Evolutionary conservation across 2,797 vertebrate species (phyloP), one percentile per base, ranked within the genome.

Genomic region (Bovichtus variegatus): DNA sequence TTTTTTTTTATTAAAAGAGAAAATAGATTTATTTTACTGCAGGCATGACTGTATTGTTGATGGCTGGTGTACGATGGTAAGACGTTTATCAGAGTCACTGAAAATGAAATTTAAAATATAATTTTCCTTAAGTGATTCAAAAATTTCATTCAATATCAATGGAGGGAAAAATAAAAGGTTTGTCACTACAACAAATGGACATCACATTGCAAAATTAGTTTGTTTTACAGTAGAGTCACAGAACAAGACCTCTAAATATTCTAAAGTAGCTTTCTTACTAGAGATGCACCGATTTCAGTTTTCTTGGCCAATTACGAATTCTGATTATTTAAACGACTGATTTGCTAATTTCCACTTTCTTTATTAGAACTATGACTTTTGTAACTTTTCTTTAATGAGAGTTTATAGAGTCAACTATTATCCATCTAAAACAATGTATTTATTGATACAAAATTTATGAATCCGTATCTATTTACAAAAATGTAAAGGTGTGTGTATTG

Each of bases 141-240:
- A 70, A 71, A 49, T 51, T 29, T 51, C 9, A 74, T 25, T 81
- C 27, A 66, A 66, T 59, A 76, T 36, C 19, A 65, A 65, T 12
- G 3, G 2, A 31, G 23, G 29, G 43, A 11, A 40, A 53, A 71
- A 34, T 19, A 53, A 81, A 87, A 76, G 38, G 21, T 60, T 36
- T 53, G 21, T 60, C 50, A 77, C 75, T 77, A 85, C 50, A 63
- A 89, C 79, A 86, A 81, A 87, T 76, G 61, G 64, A 78, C 7
- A 2, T 68, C 60, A 80, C 71, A 61, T 76, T 79, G 47, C 25
- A 82, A 68, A 58, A 69, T 55, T 29, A 19, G 38, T 50, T 41
- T 60, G 13, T 58, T 63, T 70, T 46, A 66, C 54, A 66, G 29
- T n/a, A 44, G 10, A 71, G 11, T 44, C 49, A 61, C 3, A 6